Conservation (phyloP, 2,113 vertebrate genomes). For the Amia ocellicauda region DNA sequence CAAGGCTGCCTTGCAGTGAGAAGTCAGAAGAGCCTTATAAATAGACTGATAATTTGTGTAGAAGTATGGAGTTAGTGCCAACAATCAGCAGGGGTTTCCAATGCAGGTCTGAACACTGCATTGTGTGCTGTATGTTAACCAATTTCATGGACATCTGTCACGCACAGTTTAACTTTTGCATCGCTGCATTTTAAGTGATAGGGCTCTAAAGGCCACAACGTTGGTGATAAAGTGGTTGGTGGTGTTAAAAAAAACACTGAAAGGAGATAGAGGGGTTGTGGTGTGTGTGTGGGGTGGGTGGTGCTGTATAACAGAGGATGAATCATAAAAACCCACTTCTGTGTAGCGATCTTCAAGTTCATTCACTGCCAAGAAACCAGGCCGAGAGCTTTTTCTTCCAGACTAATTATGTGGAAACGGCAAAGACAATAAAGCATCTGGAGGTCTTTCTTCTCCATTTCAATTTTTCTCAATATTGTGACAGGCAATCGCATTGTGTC, state of each 20-base stretch:
- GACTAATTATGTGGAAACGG: constrained; percentile 99
- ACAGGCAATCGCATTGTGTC: constrained; percentile 93
- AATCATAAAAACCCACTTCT: constrained; percentile 82
- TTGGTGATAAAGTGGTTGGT: constrained; percentile 78
- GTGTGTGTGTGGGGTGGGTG: constrained; percentile 17
- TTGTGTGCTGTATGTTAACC: constrained; percentile 77
- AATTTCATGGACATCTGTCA: constrained; percentile 94
- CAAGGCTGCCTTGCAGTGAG: constrained; percentile 52
- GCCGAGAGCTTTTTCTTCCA: constrained; percentile 87
- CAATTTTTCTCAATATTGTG: constrained; percentile 93
- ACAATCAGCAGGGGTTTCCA: constrained; percentile 47
- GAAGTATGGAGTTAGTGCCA: constrained; percentile 63
- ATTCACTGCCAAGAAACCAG: constrained; percentile 89
- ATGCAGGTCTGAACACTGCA: constrained; percentile 33
- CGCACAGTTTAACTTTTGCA: constrained; percentile 91
- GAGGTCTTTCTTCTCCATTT: constrained; percentile 87
- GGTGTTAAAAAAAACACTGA: constrained; percentile 68
- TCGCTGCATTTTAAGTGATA: constrained; percentile 79
- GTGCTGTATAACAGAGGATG: constrained; percentile 74
- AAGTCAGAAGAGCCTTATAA: constrained; percentile 53
- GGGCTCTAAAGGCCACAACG: constrained; percentile 52
- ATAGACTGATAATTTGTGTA: constrained; percentile 53
- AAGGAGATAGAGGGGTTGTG: too few species aligned
- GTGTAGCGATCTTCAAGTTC: constrained; percentile 95
- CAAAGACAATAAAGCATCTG: constrained; percentile 99